Base-by-base conservation (phyloP, 2,113 vertebrate genomes). In the Synchiropus splendidus region DNA sequence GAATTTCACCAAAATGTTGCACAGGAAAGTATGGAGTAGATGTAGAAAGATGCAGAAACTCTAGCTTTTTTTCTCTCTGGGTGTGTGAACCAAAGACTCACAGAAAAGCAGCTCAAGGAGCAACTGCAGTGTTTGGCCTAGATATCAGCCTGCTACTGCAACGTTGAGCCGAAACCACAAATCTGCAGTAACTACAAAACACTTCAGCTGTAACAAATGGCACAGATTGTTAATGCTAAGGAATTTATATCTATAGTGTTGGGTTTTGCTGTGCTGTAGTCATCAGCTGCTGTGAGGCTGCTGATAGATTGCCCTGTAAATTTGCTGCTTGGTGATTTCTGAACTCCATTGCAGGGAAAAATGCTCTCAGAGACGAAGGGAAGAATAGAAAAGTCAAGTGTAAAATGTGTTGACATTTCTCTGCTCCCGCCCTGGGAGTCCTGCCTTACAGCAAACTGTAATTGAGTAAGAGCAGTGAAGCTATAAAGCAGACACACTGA, bases 401-500 rank as follows among this genome's bases (percentile, higher is more conserved):
- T 52, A 64, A 54, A 74, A 72, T 46, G 59, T 65, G 75, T 72
- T 68, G 72, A 67, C 54, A 47, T 70, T 72, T 62, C 51, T 45
- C 21, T 13, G 48, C 62, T 54, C 48, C 46, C 14, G 61, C 54
- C 54, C 21, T 12, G 56, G 61, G 64, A 69, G 51, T 35, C 37
- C 50, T 52, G 31, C 52, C 68, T 58, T 31, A 45, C 60, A 61
- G 62, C 68, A 41, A 51, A 39, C 58, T 67, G 65, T 70, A 68
- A 67, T 54, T 33, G 72, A 78, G 66, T 48, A 43, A 51, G 71
- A 70, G 48, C 60, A 45, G 46, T 4, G 42, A 15, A 36, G 57
- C 53, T 56, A 33, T 54, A 54, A 16, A 42, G 21, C 21, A 27
- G 21, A 27, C 21, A 4, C 21, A 27, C 4, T 27, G 21, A 27